Conservation (phyloP, 2,888 invertebrate species). For the Epinotia bilunana region DNA sequence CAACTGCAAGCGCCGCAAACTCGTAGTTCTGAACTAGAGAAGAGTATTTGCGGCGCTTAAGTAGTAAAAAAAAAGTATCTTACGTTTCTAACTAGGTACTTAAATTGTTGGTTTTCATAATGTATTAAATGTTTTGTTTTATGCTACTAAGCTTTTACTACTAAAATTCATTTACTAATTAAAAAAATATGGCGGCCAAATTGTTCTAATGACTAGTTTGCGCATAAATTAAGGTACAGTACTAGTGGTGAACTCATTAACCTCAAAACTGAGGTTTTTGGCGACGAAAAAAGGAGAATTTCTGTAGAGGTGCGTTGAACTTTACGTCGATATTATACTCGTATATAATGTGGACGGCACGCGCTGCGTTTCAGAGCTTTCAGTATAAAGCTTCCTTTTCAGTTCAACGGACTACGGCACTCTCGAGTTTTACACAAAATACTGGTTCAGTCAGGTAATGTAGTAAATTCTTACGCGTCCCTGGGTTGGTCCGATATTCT, state of each 20-base stretch:
- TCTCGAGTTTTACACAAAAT: not conserved
- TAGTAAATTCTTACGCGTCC: too few species aligned
- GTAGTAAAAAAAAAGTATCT: too few species aligned
- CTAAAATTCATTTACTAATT: not conserved
- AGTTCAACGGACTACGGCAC: slow-evolving; percentile 46
- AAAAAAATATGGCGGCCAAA: not conserved
- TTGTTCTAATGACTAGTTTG: not conserved
- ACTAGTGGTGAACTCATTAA: slow-evolving; percentile 32
- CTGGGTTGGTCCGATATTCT: too few species aligned
- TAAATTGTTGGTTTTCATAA: too few species aligned
- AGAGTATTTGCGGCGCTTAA: too few species aligned
- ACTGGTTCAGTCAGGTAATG: not conserved
- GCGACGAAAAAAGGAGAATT: slow-evolving; percentile 31
- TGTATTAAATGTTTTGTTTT: too few species aligned
- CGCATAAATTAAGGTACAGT: slow-evolving; percentile 12
- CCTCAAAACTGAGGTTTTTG: slow-evolving; percentile 31
- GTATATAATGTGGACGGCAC: slow-evolving; percentile 58
- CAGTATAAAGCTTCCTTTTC: slow-evolving; percentile 41
- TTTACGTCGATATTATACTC: slow-evolving; percentile 55
- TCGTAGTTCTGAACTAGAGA: too few species aligned
- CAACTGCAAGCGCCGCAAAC: too few species aligned
- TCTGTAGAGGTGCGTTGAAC: slow-evolving; percentile 62
- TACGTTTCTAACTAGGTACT: too few species aligned
- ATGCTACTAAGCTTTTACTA: too few species aligned
- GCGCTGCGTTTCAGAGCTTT: slow-evolving; percentile 51